phyloP scores from a whole-genome alignment of 2,797 vertebrate genomes.

The Rhabdophis nuchalis region DNA sequence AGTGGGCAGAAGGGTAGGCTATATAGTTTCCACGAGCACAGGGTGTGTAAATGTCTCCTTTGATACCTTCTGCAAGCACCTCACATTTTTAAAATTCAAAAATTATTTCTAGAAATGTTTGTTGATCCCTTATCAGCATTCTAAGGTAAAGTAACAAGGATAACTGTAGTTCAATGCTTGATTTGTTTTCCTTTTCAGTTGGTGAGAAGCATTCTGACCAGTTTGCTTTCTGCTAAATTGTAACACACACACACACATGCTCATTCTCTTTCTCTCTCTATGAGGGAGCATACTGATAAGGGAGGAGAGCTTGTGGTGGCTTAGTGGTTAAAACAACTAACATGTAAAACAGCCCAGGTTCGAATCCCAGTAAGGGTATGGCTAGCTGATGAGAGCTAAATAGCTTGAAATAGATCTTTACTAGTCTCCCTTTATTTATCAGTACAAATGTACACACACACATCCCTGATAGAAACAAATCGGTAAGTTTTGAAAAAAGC shows the following conservation, averaged over 20 bases:
- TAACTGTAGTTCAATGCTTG: background rate
- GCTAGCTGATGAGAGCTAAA: too few relatives aligned
- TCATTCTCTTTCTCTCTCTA: too few relatives aligned
- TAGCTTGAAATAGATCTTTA: too few relatives aligned
- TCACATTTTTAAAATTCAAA: background rate
- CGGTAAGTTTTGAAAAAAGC: background rate
- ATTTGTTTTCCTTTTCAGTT: background rate
- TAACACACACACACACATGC: too few relatives aligned
- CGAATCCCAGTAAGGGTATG: too few relatives aligned
- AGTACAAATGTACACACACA: too few relatives aligned
- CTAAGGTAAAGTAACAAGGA: background rate
- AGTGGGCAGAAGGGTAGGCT: background rate
- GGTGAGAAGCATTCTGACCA: background rate
- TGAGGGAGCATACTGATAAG: too few relatives aligned
- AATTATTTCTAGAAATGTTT: background rate
- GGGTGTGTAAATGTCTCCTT: background rate
- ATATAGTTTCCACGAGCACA: background rate
- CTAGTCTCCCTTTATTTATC: too few relatives aligned
- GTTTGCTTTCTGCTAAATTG: background rate
- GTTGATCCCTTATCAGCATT: background rate
- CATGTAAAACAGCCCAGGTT: too few relatives aligned
- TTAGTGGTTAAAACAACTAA: too few relatives aligned
- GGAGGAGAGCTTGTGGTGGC: too few relatives aligned
- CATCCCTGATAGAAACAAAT: background rate
- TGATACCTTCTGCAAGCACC: background rate